These are phyloP conservation scores for Spermophilus dauricus DNA, from an alignment of 2,113 vertebrate genomes.

Conservation along the genomic window DNA sequence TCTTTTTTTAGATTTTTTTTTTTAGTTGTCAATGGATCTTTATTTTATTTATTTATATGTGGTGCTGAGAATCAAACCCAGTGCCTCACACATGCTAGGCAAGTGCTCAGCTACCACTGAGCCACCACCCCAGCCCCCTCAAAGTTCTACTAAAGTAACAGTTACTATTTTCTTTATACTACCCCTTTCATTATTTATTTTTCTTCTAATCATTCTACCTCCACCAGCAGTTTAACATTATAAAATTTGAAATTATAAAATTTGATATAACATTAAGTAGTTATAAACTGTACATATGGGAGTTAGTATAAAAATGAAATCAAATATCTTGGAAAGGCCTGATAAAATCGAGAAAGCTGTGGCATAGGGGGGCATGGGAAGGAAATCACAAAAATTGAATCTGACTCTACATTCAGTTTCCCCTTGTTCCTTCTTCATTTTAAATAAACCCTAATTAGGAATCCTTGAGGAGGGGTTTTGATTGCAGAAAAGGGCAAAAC, in stretches of 20 bases:
- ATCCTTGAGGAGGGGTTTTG: not conserved
- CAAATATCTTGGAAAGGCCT: constrained; percentile 12
- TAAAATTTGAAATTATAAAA: constrained; percentile 44
- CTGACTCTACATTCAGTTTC: not conserved
- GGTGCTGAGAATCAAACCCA: too few species aligned
- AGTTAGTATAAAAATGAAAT: constrained; percentile 34
- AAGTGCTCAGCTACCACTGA: too few species aligned
- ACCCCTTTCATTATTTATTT: not conserved
- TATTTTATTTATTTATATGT: too few species aligned
- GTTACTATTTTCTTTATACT: not conserved
- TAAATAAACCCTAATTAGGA: not conserved
- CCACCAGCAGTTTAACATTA: not conserved
- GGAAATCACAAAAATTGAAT: not conserved
- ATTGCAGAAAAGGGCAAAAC: not conserved
- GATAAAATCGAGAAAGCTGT: not conserved
- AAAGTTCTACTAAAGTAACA: not conserved
- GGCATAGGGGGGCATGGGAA: not conserved
- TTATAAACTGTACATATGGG: not conserved
- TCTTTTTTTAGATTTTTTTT: not conserved
- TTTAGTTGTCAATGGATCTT: too few species aligned
- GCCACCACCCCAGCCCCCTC: too few species aligned
- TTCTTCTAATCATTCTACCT: not conserved
- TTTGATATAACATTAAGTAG: not conserved
- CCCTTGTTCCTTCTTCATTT: not conserved
- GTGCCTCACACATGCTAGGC: too few species aligned